Conservation (phyloP, 1,140 invertebrate genomes). For the Wasmannia auropunctata region DNA sequence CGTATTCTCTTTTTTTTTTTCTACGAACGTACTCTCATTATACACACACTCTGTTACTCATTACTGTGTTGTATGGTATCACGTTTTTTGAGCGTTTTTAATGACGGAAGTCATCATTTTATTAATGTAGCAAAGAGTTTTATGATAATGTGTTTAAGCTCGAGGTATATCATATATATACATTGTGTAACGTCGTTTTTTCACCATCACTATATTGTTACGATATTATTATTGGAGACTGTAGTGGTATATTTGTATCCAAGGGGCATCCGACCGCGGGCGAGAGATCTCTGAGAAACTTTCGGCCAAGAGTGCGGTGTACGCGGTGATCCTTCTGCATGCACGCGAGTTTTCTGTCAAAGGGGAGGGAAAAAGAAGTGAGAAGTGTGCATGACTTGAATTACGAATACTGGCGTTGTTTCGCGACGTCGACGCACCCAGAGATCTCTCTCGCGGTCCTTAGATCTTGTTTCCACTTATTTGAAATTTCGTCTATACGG, state of each 20-base stretch:
- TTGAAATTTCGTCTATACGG: slow-evolving; percentile 48
- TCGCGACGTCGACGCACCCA: not conserved
- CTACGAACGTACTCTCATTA: slow-evolving; percentile 63
- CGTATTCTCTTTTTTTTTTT: slow-evolving; percentile 40
- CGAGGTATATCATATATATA: slow-evolving; percentile 68
- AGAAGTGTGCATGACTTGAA: not conserved
- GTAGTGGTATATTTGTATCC: slow-evolving; percentile 60
- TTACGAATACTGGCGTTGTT: not conserved
- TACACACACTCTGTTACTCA: slow-evolving; percentile 62
- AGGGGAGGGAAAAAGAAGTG: not conserved
- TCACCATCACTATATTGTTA: slow-evolving; percentile 61
- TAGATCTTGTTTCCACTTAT: slow-evolving; percentile 42
- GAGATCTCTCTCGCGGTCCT: slow-evolving; percentile 42
- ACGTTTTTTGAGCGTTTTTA: slow-evolving; percentile 61
- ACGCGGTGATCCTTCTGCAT: not conserved
- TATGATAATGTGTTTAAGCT: slow-evolving; percentile 71
- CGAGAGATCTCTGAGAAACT: slow-evolving; percentile 48
- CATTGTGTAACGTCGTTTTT: slow-evolving; percentile 67
- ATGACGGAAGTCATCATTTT: slow-evolving; percentile 57
- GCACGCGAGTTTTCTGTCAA: not conserved
- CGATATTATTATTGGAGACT: slow-evolving; percentile 57
- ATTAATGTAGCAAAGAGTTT: slow-evolving; percentile 62
- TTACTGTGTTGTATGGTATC: slow-evolving; percentile 70
- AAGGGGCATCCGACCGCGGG: slow-evolving; percentile 20
- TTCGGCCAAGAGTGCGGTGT: not conserved